Conservation (phyloP, 2,888 invertebrate species). For the Hipparchia sbordonii region DNA sequence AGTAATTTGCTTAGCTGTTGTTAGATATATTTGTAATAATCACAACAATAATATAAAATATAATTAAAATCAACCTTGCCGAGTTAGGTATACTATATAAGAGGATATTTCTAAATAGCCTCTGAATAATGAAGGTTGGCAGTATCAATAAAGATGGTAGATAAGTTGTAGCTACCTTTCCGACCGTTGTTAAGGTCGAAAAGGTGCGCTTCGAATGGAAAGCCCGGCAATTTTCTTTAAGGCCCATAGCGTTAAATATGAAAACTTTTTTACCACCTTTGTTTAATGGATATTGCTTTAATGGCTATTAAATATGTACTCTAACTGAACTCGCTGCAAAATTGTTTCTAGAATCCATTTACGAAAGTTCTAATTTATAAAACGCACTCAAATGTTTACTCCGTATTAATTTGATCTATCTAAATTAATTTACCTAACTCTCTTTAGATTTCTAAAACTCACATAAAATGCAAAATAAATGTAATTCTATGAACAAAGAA, state of each 20-base stretch:
- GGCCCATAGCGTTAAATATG: slow-evolving; percentile 39
- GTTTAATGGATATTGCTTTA: slow-evolving; percentile 46
- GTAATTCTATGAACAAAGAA: background rate
- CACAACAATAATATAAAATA: background rate
- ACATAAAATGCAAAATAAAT: background rate
- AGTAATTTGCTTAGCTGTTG: too few relatives aligned
- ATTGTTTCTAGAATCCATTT: slow-evolving; percentile 41
- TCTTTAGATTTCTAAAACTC: background rate
- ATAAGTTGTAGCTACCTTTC: slow-evolving; percentile 25
- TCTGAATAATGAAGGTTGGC: slow-evolving; percentile 16
- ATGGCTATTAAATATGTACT: slow-evolving; percentile 42
- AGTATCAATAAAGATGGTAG: slow-evolving; percentile 34
- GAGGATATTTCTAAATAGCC: slow-evolving; percentile 14
- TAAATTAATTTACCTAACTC: background rate
- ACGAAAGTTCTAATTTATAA: slow-evolving; percentile 39
- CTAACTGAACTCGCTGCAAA: slow-evolving; percentile 34
- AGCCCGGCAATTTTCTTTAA: slow-evolving; percentile 40
- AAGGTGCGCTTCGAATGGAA: slow-evolving; percentile 34
- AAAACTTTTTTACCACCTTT: slow-evolving; percentile 43
- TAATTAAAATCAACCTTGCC: slow-evolving; percentile 14
- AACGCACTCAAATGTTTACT: slow-evolving; percentile 31
- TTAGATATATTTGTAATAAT: background rate
- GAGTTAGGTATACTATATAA: background rate
- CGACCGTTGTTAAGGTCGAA: slow-evolving; percentile 35
- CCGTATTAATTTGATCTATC: slow-evolving; percentile 9